phyloP scores from a whole-genome alignment of 2,888 invertebrate species.

The Scelioninae gen. 2 region DNA sequence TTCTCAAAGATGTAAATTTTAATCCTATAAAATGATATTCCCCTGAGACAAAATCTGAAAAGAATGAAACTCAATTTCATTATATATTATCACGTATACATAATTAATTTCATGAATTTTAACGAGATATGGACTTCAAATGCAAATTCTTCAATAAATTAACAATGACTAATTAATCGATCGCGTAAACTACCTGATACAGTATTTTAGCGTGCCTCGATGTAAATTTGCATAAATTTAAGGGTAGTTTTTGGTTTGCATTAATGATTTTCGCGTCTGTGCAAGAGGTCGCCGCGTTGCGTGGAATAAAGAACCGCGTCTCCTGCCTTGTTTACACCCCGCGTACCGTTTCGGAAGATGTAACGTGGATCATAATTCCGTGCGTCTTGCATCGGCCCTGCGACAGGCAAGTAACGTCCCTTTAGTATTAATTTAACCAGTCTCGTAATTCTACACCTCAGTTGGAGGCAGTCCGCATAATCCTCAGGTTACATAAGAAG shows the following conservation, averaged over 20 bases:
- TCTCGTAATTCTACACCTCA: conserved; percentile 35
- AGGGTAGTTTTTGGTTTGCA: conserved; percentile 9
- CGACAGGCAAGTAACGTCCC: conserved; percentile 6
- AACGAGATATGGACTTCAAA: conserved; percentile 9
- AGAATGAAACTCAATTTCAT: conserved; percentile 21
- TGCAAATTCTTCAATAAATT: conserved; percentile 29
- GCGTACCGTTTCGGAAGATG: not conserved
- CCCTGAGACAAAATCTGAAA: conserved; percentile 1
- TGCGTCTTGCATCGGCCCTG: conserved; percentile 7
- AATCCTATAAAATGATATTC: conserved; percentile 3
- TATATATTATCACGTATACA: conserved; percentile 16
- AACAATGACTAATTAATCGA: conserved; percentile 22
- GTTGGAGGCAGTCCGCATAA: conserved; percentile 42
- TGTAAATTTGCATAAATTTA: not conserved
- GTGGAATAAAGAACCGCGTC: conserved; percentile 3
- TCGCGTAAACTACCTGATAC: not conserved
- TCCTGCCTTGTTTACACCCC: not conserved
- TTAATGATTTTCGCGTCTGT: not conserved
- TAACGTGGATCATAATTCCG: conserved; percentile 9
- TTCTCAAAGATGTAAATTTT: conserved; percentile 12
- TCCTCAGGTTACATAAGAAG: conserved; percentile 50
- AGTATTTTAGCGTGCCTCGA: not conserved
- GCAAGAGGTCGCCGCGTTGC: not conserved
- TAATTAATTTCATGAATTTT: conserved; percentile 30
- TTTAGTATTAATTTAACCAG: conserved; percentile 41